Base-by-base conservation (phyloP, 1,140 invertebrate genomes). In the Drosophila pseudoobscura region DNA sequence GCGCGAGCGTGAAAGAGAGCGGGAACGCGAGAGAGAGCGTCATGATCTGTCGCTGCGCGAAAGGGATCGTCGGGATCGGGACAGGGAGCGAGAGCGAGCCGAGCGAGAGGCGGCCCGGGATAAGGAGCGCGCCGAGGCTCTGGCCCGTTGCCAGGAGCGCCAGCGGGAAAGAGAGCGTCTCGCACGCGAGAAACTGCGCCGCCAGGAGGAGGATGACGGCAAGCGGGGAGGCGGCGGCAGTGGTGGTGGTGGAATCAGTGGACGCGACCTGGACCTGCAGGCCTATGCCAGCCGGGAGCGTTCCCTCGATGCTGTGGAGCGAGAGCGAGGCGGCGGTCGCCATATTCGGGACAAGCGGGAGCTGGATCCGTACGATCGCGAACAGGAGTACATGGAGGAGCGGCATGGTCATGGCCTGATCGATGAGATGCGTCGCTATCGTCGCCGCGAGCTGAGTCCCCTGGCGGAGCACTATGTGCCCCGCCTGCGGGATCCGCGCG, bases 101-200 rank as follows among this genome's bases (percentile, higher is more conserved):
- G 57, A 92, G 58, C 83, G 92, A 3, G 93, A 93, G 70, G 92
- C 93, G 0, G 92, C 93, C 1, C 78, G 93, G 15, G 92, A 94
- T 63, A 94, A 93, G 75, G 93, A 94, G 74, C 90, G 93, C 75
- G 92, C 94, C 90, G 93, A 94, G 64, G 93, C 93, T 0, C 79
- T 93, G 59, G 93, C 93, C 0, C 90, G 93, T 31, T 92, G 93
- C 64, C 93, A 94, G 75, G 93, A 94, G 62, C 90, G 93, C 7
- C 93, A 94, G 64, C 92, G 94, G 57, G 94, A 94, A 60, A 91
- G 94, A 5, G 94, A 95, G 69, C 92, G 94, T 61, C 90, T 93
- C 66, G 91, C 91, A 57, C 92, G 77, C n/a, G 89, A 91, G 77
- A 93, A 89, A 62, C 80, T 75, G 78, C 91, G 79, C 53, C 92